phyloP scores from a whole-genome alignment of 2,888 invertebrate genomes.

The Microctonus aethiopoides region DNA sequence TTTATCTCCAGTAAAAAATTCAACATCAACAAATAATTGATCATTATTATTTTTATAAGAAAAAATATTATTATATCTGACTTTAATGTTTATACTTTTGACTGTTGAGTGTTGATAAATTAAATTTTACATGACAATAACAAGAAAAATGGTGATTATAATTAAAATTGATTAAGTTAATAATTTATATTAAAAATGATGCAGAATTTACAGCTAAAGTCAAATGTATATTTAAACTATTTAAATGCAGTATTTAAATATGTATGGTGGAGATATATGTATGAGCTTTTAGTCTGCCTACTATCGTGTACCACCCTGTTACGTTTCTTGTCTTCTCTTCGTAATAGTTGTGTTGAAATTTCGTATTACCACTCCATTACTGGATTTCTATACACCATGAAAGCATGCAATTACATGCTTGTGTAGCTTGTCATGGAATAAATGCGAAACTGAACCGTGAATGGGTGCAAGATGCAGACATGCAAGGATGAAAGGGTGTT shows the following conservation, averaged over 20 bases:
- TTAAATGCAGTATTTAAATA: neutral
- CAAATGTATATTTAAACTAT: neutral
- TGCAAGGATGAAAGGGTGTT: too few species aligned
- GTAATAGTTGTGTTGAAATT: constrained; percentile 30
- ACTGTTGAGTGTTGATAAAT: neutral
- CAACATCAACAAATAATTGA: neutral
- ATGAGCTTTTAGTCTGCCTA: neutral
- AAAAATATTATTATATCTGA: too few species aligned
- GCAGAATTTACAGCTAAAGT: neutral
- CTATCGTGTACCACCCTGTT: neutral
- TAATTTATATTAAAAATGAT: neutral
- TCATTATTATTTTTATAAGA: too few species aligned
- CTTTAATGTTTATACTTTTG: too few species aligned
- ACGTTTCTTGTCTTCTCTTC: constrained; percentile 1
- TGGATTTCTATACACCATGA: constrained; percentile 28
- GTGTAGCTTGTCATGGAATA: constrained; percentile 5
- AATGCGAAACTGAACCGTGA: neutral
- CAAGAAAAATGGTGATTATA: too few species aligned
- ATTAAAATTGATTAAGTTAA: too few species aligned
- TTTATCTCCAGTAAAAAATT: neutral
- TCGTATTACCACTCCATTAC: constrained; percentile 35
- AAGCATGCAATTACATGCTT: constrained; percentile 34
- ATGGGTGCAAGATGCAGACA: too few species aligned
- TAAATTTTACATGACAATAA: neutral
- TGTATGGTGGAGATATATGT: neutral